Percentiles rank a stretch among this genome's conserved stretches.
These are phyloP conservation scores for Calephelis nemesis DNA, from an alignment of 1,140 invertebrate species.

Conservation along the genomic window DNA sequence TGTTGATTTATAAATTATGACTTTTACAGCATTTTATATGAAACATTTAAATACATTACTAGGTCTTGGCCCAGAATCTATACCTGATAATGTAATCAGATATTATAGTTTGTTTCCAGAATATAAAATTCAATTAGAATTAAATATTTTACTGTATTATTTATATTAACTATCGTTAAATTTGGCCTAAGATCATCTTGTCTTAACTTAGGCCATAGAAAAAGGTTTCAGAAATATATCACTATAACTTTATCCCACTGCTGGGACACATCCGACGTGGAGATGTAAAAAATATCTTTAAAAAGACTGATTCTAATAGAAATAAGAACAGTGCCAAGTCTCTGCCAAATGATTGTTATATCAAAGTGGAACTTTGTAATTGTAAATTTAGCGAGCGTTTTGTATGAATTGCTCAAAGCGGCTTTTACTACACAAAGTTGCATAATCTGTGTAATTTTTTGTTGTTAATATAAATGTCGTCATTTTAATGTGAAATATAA, in stretches of 20 bases:
- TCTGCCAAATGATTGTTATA: constrained; percentile 29
- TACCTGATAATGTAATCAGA: no score
- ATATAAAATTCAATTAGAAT: no score
- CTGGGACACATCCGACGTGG: not conserved
- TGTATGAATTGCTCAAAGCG: constrained; percentile 1
- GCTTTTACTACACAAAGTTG: constrained; percentile 33
- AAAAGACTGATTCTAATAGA: constrained; percentile 31
- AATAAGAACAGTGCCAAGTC: constrained; percentile 22
- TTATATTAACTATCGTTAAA: no score
- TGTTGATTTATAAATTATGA: no score
- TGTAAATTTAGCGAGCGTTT: constrained; percentile 22
- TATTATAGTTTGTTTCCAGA: no score
- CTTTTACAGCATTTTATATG: no score
- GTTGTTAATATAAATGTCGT: constrained; percentile 42
- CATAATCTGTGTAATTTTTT: constrained; percentile 32
- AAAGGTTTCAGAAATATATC: no score
- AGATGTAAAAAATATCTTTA: constrained; percentile 21
- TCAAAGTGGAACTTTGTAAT: constrained; percentile 35
- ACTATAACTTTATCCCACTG: not conserved
- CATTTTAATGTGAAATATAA: constrained; percentile 43
- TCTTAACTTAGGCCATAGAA: no score
- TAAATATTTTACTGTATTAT: no score
- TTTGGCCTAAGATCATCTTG: no score
- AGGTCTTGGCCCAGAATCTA: no score
- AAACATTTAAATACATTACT: no score